Conservation (phyloP, 2,797 vertebrate species). For the Mionectes olivaceus region DNA sequence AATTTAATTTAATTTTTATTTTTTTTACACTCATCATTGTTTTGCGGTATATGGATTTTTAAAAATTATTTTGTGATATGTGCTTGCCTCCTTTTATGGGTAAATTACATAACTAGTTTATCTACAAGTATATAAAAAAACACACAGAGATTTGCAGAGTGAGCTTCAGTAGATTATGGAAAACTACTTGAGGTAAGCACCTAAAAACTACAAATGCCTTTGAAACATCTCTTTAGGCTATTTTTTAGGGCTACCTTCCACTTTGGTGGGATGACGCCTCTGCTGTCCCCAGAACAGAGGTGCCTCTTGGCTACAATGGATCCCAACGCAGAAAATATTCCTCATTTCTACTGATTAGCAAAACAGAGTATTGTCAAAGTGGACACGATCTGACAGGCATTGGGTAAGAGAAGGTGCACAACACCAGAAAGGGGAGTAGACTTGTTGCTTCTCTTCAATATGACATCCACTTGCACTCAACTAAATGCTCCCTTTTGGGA, state of each 20-base stretch:
- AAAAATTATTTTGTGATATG: not conserved
- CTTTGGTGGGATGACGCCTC: fast-evolving
- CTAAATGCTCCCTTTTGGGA: not conserved
- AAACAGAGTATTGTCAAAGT: not conserved
- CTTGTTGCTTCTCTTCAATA: not conserved
- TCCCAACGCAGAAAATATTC: not conserved
- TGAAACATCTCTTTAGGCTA: not conserved
- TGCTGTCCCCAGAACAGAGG: not conserved
- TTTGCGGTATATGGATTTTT: not conserved
- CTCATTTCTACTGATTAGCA: not conserved
- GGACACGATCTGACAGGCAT: not conserved
- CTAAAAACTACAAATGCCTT: not conserved
- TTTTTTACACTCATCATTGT: not conserved
- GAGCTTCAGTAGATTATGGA: not conserved
- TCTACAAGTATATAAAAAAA: not conserved
- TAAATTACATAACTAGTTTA: not conserved
- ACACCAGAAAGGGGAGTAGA: not conserved
- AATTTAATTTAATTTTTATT: not conserved
- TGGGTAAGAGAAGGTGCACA: not conserved
- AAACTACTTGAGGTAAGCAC: not conserved
- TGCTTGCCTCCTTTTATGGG: not conserved
- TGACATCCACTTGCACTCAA: not conserved
- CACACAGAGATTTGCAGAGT: not conserved
- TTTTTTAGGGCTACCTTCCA: not conserved
- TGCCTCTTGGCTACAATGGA: not conserved